Evolutionary conservation across 2,797 vertebrate genomes (phyloP).

Genomic region (Neosilurus hyrtlii): DNA sequence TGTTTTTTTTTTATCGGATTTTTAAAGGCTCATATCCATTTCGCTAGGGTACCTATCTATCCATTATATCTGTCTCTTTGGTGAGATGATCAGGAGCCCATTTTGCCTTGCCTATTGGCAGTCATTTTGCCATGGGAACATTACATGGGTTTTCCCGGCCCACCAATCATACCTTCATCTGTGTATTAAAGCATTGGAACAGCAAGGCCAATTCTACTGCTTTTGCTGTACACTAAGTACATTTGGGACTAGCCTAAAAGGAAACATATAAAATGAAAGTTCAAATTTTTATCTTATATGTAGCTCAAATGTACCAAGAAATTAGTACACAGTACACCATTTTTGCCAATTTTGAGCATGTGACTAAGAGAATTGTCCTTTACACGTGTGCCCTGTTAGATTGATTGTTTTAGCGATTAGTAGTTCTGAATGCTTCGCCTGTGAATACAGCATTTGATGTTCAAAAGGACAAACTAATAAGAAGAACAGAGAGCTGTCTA

Average conservation of each 20-base stretch:
- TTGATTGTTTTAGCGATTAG: not conserved
- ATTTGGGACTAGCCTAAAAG: not conserved
- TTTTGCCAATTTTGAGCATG: not conserved
- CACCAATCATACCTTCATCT: not conserved
- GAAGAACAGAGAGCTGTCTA: not conserved
- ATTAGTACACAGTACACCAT: not conserved
- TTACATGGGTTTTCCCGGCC: not conserved
- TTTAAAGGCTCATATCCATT: not conserved
- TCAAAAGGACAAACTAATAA: not conserved
- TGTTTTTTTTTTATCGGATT: no score
- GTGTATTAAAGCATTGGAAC: not conserved
- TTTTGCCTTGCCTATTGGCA: no score
- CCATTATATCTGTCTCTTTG: not conserved
- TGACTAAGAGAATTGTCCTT: not conserved
- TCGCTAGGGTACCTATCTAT: not conserved
- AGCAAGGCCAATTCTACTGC: not conserved
- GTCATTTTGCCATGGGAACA: no score
- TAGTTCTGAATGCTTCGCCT: not conserved
- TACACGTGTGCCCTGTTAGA: no score
- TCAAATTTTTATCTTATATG: not conserved
- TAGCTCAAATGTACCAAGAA: not conserved
- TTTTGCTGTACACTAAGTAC: not conserved
- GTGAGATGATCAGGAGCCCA: not conserved
- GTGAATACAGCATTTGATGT: not conserved
- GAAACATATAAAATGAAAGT: not conserved